Percentiles rank a stretch among this genome's conserved stretches.
These are phyloP conservation scores for Lycaon pictus DNA, from an alignment of 2,113 vertebrate genomes.

Conservation along the genomic window DNA sequence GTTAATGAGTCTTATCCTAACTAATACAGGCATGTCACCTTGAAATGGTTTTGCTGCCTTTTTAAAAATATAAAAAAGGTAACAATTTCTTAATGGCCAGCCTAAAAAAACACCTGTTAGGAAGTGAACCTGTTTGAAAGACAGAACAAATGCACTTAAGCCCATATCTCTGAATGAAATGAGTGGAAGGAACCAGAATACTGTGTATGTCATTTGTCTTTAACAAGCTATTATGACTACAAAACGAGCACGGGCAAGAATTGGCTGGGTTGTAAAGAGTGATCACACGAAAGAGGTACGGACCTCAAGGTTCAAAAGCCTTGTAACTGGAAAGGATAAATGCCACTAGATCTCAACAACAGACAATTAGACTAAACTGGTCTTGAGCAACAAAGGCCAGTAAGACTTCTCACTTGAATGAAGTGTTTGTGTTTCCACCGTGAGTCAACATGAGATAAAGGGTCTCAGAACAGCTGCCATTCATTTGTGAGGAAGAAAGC, in stretches of 20 bases:
- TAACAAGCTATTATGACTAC: not conserved
- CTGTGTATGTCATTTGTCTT: not conserved
- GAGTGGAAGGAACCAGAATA: not conserved
- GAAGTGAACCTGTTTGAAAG: not conserved
- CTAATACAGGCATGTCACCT: not conserved
- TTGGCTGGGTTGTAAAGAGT: not conserved
- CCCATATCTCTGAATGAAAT: not conserved
- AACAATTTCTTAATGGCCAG: not conserved
- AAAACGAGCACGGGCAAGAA: not conserved
- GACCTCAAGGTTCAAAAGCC: not conserved
- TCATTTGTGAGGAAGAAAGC: not conserved
- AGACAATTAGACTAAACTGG: not conserved
- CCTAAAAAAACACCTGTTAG: not conserved
- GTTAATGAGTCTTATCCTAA: not conserved
- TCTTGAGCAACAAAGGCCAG: not conserved
- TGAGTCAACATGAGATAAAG: not conserved
- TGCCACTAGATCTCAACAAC: not conserved
- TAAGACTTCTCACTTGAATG: not conserved
- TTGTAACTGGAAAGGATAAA: not conserved
- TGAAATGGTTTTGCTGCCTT: not conserved
- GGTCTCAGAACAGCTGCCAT: not conserved
- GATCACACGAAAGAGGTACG: not conserved
- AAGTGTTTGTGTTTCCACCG: not conserved
- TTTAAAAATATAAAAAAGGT: conserved; percentile 6
- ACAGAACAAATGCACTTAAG: not conserved